phyloP scores from a whole-genome alignment of 2,797 vertebrate genomes.

The Sebastes nivosus region DNA sequence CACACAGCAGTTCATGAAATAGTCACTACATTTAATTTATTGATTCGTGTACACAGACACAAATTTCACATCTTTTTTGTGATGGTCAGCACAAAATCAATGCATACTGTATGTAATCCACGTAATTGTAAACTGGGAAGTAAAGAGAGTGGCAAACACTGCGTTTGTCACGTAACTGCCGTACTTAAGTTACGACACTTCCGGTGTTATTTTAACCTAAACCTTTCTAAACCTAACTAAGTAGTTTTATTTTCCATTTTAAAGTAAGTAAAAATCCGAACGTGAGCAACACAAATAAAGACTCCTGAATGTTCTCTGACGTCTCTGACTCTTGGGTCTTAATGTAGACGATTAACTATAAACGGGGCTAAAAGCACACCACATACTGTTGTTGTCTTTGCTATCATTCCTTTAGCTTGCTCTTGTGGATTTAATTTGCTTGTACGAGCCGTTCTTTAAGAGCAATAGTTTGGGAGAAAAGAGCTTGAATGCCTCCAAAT shows the following conservation, averaged over 20 bases:
- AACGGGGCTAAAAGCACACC: background rate
- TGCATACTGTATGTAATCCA: too few species aligned
- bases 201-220: too few species aligned
- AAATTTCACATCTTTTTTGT: too few species aligned
- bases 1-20: too few species aligned
- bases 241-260: background rate
- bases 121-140: too few species aligned
- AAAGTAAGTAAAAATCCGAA: background rate
- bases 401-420: background rate
- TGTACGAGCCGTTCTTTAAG: background rate
- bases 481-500: background rate
- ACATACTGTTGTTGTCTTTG: background rate
- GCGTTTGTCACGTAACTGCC: too few species aligned
- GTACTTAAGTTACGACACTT: too few species aligned
- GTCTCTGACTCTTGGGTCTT: conserved; percentile 21
- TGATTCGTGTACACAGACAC: too few species aligned
- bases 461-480: background rate
- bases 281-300: background rate
- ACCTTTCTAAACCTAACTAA: too few species aligned
- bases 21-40: too few species aligned
- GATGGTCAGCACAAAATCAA: too few species aligned
- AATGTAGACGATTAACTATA: background rate
- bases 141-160: too few species aligned
- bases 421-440: background rate
- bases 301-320: background rate